Evolutionary conservation across 2,113 vertebrate genomes (phyloP).

Genomic region (Acanthochromis polyacanthus): DNA sequence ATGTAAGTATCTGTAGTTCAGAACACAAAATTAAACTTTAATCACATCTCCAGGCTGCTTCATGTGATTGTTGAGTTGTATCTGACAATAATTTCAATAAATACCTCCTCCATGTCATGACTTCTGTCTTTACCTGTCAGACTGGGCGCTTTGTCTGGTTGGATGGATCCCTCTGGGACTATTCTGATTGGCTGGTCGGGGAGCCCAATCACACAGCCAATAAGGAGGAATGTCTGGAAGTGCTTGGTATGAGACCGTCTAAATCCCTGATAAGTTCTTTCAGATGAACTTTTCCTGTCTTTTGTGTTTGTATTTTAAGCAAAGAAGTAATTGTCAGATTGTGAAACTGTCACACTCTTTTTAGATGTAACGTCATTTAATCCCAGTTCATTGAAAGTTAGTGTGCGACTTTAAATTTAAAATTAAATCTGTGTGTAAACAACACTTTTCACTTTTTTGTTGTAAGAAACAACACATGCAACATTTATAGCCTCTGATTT

Average conservation of each 20-base stretch:
- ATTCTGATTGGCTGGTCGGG: conserved; percentile 66
- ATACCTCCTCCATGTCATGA: neutral
- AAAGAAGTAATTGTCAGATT: no score
- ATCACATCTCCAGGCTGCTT: neutral
- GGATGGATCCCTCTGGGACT: conserved; percentile 72
- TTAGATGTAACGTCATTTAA: no score
- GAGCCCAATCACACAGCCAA: conserved; percentile 64
- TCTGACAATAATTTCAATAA: conserved; percentile 2
- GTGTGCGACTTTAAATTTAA: no score
- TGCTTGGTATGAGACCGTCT: conserved; percentile 41
- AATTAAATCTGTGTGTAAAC: no score
- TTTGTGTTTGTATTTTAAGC: no score
- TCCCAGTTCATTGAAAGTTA: no score
- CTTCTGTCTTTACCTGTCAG: conserved; percentile 48
- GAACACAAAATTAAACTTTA: neutral
- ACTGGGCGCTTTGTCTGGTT: conserved; percentile 72
- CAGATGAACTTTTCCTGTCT: no score
- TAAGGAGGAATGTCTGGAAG: conserved; percentile 68
- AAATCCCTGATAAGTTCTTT: no score
- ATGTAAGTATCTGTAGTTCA: conserved; percentile 52
- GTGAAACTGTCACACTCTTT: no score
- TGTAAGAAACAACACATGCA: no score
- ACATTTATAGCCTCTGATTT: no score
- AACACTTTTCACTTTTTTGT: no score
- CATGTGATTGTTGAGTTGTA: neutral